These are phyloP conservation scores for Actinia tenebrosa DNA, from an alignment of 64 coral and sea anemone species.

Conservation along the genomic window DNA sequence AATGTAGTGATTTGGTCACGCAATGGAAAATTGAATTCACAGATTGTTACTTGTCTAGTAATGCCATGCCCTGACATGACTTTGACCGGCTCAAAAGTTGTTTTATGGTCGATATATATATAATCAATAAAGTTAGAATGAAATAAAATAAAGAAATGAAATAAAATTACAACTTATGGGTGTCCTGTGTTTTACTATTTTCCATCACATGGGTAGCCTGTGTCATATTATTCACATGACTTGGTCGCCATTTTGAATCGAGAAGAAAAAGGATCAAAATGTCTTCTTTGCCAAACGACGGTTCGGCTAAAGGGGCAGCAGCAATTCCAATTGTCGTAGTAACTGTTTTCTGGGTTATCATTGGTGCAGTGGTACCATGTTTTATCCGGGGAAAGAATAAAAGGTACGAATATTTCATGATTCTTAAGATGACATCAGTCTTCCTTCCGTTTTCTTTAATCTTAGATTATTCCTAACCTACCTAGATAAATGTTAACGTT, in stretches of 20 bases:
- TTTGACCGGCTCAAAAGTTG: too few species aligned
- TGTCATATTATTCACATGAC: background rate
- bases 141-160: too few species aligned
- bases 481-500: background rate
- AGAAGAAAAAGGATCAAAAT: background rate
- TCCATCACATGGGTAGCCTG: background rate
- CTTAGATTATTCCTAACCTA: background rate
- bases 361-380: slow-evolving; percentile 76
- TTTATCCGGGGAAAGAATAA: slow-evolving; percentile 91
- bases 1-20: background rate
- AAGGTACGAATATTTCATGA: slow-evolving; percentile 39
- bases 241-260: slow-evolving; percentile 3
- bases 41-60: too few species aligned
- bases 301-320: slow-evolving; percentile 40
- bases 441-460: background rate
- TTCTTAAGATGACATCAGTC: background rate
- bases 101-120: too few species aligned
- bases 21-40: background rate
- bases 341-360: slow-evolving; percentile 77
- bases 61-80: too few species aligned
- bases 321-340: slow-evolving; percentile 77
- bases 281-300: slow-evolving; percentile 3
- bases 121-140: too few species aligned
- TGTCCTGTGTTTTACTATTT: background rate
- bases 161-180: background rate